phyloP scores from a whole-genome alignment of 2,888 invertebrate species.

The Folsomia candida region DNA sequence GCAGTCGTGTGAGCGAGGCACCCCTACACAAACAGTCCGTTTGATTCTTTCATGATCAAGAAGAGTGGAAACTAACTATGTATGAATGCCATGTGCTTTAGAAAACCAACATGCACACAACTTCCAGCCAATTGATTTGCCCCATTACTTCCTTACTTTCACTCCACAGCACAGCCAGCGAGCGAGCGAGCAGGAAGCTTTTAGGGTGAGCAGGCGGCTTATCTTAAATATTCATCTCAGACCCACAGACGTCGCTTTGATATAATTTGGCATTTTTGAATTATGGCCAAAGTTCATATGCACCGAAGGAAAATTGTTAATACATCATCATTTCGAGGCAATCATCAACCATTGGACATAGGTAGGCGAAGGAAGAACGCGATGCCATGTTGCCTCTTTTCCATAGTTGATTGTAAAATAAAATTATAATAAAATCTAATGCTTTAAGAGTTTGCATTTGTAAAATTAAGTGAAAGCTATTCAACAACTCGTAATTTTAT shows the following conservation, averaged over 20 bases:
- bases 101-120: constrained; percentile 19
- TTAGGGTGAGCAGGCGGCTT: not conserved
- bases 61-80: not conserved
- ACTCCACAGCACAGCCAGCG: not conserved
- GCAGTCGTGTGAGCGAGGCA: not conserved
- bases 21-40: not conserved
- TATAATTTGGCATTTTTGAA: constrained; percentile 7
- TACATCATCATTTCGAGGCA: too few species aligned
- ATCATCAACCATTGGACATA: too few species aligned
- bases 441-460: not conserved
- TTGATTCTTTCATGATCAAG: not conserved
- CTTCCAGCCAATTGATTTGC: constrained; percentile 12
- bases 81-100: constrained; percentile 10
- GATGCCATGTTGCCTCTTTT: too few species aligned
- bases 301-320: too few species aligned
- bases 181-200: constrained; percentile 1
- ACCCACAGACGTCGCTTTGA: not conserved
- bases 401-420: too few species aligned
- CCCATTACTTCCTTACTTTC: not conserved
- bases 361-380: too few species aligned
- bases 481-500: not conserved
- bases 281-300: not conserved
- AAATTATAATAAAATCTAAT: not conserved
- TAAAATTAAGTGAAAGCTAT: not conserved
- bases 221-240: constrained; percentile 15